Base-by-base conservation (phyloP, 1,140 invertebrate species). In the Musca vetustissima region DNA sequence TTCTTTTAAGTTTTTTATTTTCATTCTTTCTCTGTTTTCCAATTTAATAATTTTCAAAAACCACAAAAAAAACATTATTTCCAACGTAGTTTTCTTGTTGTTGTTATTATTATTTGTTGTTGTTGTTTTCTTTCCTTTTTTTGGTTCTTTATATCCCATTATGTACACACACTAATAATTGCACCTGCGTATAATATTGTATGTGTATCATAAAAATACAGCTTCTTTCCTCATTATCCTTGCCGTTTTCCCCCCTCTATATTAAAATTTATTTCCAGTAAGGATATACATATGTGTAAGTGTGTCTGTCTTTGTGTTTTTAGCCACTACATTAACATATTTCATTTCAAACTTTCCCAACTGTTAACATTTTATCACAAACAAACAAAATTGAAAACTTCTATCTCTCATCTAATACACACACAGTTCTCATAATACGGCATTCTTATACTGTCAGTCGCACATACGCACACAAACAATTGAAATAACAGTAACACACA, bases 151-250 rank as follows among this genome's bases (percentile, higher is more conserved):
- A 48, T 50, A 19, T 9, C 19, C 57, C 69, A 52, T 59, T 69
- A 55, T 71, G 70, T 71, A 71, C 70, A 71, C 64, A 69, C 57
- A 61, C 32, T 66, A 66, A 71, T 68, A 71, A 71, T 71, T 66
- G 70, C 67, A 71, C 70, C 70, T 71, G 70, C 67, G 70, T 71
- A 71, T 67, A 69, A 70, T 57, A 36, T n/a, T 19, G 64, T 59
- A 57, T 50, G 25, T 66, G 49, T 66, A 17, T 22, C 36, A 43
- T 11, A 43, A 9, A 43, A 43, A 43, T 13, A 43, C 36, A 43
- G 36, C 36, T 43, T 43, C 36, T 43, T 43, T 11, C 36, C 13
- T 43, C 13, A 43, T 43, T n/a, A n/a, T n/a, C n/a, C n/a, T n/a
- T n/a, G n/a, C n/a, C n/a, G n/a, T n/a, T n/a, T n/a, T n/a, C n/a